These are phyloP conservation scores for Lepus europaeus DNA, from an alignment of 2,113 vertebrate species.

Conservation along the genomic window DNA sequence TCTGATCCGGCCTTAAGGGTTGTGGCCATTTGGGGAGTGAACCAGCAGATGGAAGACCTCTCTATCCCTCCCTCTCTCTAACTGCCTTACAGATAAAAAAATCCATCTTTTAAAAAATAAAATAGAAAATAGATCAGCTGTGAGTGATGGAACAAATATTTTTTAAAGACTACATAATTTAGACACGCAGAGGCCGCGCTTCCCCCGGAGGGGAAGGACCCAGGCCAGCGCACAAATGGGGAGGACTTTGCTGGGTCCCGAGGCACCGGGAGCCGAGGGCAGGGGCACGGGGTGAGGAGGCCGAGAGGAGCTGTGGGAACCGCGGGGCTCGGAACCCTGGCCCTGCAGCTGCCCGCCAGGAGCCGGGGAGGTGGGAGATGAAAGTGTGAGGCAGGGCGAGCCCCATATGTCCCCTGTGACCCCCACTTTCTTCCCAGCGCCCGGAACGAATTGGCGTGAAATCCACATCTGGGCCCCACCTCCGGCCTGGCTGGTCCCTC, in stretches of 20 bases:
- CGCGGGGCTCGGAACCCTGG: neutral
- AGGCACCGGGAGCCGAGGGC: neutral
- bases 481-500: neutral
- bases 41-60: no score
- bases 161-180: neutral
- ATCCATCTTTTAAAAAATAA: no score
- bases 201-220: neutral
- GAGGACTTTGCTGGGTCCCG: neutral
- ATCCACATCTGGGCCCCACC: slow-evolving; percentile 78
- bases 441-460: slow-evolving; percentile 75
- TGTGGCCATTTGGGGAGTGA: no score
- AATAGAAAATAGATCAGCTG: no score
- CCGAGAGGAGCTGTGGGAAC: slow-evolving; percentile 66
- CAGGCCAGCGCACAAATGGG: neutral
- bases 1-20: no score
- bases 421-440: slow-evolving; percentile 75
- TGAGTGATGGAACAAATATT: neutral
- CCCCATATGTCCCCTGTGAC: slow-evolving; percentile 68
- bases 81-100: no score
- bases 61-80: no score
- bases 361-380: slow-evolving; percentile 48
- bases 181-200: neutral
- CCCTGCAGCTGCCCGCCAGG: slow-evolving; percentile 6
- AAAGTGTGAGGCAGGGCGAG: neutral
- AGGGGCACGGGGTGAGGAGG: neutral